These are phyloP conservation scores for Eulemur macaco DNA, from an alignment of 2,113 vertebrate species.

Conservation along the genomic window DNA sequence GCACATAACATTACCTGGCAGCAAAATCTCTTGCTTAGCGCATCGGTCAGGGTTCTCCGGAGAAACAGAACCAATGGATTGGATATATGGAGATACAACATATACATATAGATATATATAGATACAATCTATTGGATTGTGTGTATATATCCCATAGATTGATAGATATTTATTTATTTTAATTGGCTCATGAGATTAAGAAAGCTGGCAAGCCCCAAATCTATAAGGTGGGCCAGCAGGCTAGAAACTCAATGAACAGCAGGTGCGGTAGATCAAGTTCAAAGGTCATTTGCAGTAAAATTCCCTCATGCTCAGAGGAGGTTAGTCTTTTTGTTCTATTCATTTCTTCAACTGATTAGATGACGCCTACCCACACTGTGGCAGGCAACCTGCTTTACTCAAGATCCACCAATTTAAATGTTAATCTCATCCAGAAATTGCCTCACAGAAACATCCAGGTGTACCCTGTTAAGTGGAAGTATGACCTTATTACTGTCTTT, in stretches of 20 bases:
- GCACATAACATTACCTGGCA: not conserved
- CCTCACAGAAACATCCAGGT: not conserved
- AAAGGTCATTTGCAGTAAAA: not conserved
- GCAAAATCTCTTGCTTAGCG: not conserved
- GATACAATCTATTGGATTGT: too few relatives aligned
- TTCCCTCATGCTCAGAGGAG: not conserved
- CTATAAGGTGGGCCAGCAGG: not conserved
- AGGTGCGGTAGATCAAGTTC: not conserved
- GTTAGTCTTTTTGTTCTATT: not conserved
- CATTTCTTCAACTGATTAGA: not conserved
- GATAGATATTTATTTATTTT: not conserved
- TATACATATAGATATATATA: not conserved
- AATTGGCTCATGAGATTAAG: not conserved
- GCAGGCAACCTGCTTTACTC: not conserved
- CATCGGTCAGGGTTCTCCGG: not conserved
- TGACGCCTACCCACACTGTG: not conserved
- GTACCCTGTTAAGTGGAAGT: too few relatives aligned
- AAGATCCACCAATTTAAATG: not conserved
- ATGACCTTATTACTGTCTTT: too few relatives aligned
- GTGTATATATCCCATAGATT: not conserved
- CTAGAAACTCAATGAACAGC: not conserved
- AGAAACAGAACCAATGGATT: not conserved
- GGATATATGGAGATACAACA: too few relatives aligned
- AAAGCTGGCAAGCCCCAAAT: not conserved
- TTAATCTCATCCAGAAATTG: not conserved